A percentile compares a stretch with the other conserved stretches of the same genome.
phyloP scores from a whole-genome alignment of 2,113 vertebrate genomes.

The Pogonocichla stellata region DNA sequence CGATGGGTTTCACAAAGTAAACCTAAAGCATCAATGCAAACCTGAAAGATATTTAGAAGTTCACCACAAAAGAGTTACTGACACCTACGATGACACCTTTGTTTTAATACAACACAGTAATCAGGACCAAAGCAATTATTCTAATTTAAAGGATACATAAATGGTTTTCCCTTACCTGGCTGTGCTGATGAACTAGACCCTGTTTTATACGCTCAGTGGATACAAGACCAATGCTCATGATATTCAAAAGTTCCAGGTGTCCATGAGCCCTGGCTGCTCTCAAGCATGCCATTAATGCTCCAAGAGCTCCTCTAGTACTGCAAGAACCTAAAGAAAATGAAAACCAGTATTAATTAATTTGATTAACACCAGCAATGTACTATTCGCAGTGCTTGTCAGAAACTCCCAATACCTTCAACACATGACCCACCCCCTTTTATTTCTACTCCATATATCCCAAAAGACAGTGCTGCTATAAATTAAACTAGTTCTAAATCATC shows the following conservation, averaged over 20 bases:
- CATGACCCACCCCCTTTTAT: neutral
- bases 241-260: conserved; percentile 74
- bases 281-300: conserved; percentile 92
- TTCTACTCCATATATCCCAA: neutral
- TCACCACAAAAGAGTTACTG: neutral
- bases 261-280: conserved; percentile 89
- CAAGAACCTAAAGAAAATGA: conserved; percentile 62
- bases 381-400: neutral
- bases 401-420: neutral
- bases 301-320: conserved; percentile 82
- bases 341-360: neutral
- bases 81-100: neutral
- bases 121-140: neutral
- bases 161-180: conserved; percentile 78
- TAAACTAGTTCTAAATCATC: neutral
- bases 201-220: conserved; percentile 80
- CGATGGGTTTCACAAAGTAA: conserved; percentile 92
- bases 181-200: conserved; percentile 89
- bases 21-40: conserved; percentile 92
- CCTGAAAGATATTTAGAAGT: conserved; percentile 70
- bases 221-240: conserved; percentile 80
- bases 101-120: neutral
- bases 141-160: neutral
- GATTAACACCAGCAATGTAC: neutral
- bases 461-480: neutral